These are phyloP conservation scores for Guaruba guarouba DNA, from an alignment of 2,113 vertebrate genomes.

Conservation along the genomic window DNA sequence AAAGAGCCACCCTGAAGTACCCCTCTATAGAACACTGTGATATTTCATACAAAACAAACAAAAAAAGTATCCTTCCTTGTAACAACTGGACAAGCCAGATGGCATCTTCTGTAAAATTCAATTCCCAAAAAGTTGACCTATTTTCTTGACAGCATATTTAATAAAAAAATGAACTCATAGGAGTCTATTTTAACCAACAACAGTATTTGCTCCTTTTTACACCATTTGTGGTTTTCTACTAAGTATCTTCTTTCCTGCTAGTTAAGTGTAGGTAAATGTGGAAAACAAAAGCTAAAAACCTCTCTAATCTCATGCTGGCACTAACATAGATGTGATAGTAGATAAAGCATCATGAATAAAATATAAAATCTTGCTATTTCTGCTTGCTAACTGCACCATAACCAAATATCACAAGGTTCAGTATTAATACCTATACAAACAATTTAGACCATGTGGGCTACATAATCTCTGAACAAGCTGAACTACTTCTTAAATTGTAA, in stretches of 20 bases:
- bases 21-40: neutral
- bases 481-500: neutral
- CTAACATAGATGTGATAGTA: neutral
- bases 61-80: neutral
- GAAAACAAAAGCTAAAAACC: neutral
- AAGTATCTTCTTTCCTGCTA: neutral
- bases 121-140: neutral
- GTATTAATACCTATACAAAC: neutral
- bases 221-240: neutral
- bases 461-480: neutral
- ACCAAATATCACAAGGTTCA: neutral
- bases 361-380: neutral
- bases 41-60: neutral
- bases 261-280: neutral
- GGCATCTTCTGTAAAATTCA: neutral
- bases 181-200: neutral
- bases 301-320: neutral
- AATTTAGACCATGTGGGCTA: neutral
- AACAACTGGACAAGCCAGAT: slow-evolving; percentile 29
- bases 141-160: slow-evolving; percentile 18
- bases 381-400: neutral
- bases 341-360: neutral
- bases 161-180: neutral
- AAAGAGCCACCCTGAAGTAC: neutral
- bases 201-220: neutral